Base-by-base conservation (phyloP, 2,113 vertebrate genomes). In the Anhinga rufa region DNA sequence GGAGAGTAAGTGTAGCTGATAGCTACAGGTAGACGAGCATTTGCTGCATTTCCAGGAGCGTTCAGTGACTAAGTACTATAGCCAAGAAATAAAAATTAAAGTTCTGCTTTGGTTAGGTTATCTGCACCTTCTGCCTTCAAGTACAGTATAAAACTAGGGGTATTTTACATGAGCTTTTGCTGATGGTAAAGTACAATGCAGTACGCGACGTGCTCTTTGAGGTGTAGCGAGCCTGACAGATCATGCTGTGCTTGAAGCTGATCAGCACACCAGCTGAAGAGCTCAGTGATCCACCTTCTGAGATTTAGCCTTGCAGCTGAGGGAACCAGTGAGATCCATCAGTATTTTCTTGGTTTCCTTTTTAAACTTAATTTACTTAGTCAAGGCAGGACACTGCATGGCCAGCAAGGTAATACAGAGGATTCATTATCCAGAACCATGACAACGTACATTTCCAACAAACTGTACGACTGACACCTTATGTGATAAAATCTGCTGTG, bases 201-300 rank as follows among this genome's bases (percentile, higher is more conserved):
- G 76, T 57, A 26, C 4, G 1, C 0, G 21, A 17, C 7, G 10
- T 1, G 7, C 34, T 9, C 21, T n/a, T 21, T 17, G 44, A 42
- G 71, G 60, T n/a, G 38, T 0, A 28, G 12, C 6, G 38, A 82
- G 66, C 22, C 48, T 28, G n/a, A 26, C 32, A 71, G 60, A 54
- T 3, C 60, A 3, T 6, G 22, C 62, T 68, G 71, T 29, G 66
- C 70, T 62, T 54, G 65, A 34, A 49, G 48, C 32, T 40, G 24
- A 40, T 46, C 2, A 0, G 25, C 62, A 32, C 28, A 28, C 13
- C 48, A 25, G 28, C 29, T 49, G 21, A 75, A 20, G 32, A 54
- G 62, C 31, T 54, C 48, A 40, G 1, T 14, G 29, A 5, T 54
- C 62, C 72, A 61, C 52, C 36, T 71, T 44, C 71, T 60, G 62